Evolutionary conservation across 2,797 vertebrate species (phyloP).

Genomic region (Coregonus suidteri): DNA sequence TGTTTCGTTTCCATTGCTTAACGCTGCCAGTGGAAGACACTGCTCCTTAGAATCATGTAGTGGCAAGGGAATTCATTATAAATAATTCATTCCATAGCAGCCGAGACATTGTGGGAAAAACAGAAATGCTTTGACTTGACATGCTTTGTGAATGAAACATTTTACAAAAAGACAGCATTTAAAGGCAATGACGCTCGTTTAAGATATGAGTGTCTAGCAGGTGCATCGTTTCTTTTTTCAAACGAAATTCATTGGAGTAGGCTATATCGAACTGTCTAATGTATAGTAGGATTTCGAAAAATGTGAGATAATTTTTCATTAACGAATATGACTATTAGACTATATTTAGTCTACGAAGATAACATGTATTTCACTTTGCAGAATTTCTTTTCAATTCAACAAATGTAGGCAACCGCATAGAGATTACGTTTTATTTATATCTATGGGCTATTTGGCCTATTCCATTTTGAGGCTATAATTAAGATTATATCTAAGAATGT

Average conservation of each 20-base stretch:
- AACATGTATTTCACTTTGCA: no score
- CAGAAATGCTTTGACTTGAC: not conserved
- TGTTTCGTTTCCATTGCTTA: conserved; percentile 16
- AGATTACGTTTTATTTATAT: not conserved
- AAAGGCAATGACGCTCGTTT: not conserved
- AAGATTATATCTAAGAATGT: not conserved
- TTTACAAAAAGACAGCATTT: not conserved
- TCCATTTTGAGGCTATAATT: not conserved
- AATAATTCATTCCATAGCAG: conserved; percentile 4
- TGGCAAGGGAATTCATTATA: not conserved
- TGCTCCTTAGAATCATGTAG: not conserved
- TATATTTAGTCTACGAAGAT: no score
- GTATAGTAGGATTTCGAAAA: not conserved
- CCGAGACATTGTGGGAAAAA: not conserved
- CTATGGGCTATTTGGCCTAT: not conserved
- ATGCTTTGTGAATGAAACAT: not conserved
- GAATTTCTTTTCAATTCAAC: no score
- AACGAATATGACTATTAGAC: no score
- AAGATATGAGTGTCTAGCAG: not conserved
- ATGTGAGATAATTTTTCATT: no score
- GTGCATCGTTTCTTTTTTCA: not conserved
- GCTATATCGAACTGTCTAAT: not conserved
- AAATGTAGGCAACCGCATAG: not conserved
- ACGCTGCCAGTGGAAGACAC: not conserved
- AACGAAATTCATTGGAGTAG: not conserved